Evolutionary conservation across 2,888 invertebrate genomes (phyloP).

Genomic region (Catocala sponsa): DNA sequence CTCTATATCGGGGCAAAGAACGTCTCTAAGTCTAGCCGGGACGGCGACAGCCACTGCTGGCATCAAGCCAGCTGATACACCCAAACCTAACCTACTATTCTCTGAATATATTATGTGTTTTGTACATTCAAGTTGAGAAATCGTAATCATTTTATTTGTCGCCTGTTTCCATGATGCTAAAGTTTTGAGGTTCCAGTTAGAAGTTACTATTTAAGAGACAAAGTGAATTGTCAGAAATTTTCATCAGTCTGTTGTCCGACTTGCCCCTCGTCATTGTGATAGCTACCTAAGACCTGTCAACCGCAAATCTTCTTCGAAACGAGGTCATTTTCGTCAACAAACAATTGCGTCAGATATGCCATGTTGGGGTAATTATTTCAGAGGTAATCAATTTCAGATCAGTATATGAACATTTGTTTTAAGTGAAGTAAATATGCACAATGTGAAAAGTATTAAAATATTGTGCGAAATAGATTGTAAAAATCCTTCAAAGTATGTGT

Average conservation of each 20-base stretch:
- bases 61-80: constrained; percentile 62
- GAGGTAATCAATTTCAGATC: not conserved
- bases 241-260: not conserved
- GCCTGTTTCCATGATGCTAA: too few species aligned
- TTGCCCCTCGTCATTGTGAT: not conserved
- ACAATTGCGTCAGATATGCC: not conserved
- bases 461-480: too few species aligned
- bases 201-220: not conserved
- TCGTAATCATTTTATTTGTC: not conserved
- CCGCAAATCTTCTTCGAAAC: constrained; percentile 1
- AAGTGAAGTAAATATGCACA: too few species aligned
- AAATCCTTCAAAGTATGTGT: too few species aligned
- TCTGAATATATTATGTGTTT: constrained; percentile 4
- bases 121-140: not conserved
- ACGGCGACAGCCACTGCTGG: constrained; percentile 56
- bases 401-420: not conserved
- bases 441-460: too few species aligned
- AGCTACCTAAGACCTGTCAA: constrained; percentile 1
- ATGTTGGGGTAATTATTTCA: not conserved
- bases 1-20: constrained; percentile 59
- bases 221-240: constrained; percentile 7
- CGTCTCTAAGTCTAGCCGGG: constrained; percentile 59
- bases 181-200: too few species aligned
- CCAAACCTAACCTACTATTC: constrained; percentile 50
- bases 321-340: not conserved